A percentile compares a stretch with the other conserved stretches of the same genome.
Conservation (phyloP, 2,888 invertebrate species). For the Melolontha melolontha region DNA sequence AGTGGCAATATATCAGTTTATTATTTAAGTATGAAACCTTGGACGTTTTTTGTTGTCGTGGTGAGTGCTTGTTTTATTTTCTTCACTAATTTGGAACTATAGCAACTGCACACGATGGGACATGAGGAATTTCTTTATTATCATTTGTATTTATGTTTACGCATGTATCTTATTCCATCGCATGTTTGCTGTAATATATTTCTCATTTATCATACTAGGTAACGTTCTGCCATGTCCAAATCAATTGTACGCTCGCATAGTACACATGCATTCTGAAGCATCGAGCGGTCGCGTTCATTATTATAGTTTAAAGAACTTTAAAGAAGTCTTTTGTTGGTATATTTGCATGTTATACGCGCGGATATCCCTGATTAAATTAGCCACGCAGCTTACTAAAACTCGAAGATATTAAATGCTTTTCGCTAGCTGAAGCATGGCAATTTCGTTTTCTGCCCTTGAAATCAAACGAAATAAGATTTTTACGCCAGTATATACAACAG, state of each 20-base stretch:
- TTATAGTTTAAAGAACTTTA: conserved; percentile 11
- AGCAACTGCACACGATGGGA: too few relatives aligned
- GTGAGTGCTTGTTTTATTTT: conserved; percentile 6
- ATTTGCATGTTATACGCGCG: conserved; percentile 23
- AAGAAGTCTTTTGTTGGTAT: conserved; percentile 29
- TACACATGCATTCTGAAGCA: not conserved
- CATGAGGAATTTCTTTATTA: not conserved
- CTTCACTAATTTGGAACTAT: not conserved
- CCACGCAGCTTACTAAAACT: too few relatives aligned
- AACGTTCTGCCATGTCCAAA: too few relatives aligned
- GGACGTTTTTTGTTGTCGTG: conserved; percentile 17
- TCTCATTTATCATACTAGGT: too few relatives aligned
- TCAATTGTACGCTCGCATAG: too few relatives aligned
- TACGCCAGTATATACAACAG: too few relatives aligned
- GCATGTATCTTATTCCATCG: not conserved
- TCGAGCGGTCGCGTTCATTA: conserved; percentile 26
- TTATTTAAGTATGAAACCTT: not conserved
- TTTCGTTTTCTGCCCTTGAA: too few relatives aligned
- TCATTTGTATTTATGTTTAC: not conserved
- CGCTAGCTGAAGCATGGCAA: too few relatives aligned
- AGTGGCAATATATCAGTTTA: not conserved
- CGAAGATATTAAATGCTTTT: too few relatives aligned
- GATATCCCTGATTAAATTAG: conserved; percentile 26
- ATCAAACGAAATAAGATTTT: too few relatives aligned
- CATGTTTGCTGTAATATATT: too few relatives aligned